Conservation (phyloP, 2,113 vertebrate species). For the Bagarius yarrelli region DNA sequence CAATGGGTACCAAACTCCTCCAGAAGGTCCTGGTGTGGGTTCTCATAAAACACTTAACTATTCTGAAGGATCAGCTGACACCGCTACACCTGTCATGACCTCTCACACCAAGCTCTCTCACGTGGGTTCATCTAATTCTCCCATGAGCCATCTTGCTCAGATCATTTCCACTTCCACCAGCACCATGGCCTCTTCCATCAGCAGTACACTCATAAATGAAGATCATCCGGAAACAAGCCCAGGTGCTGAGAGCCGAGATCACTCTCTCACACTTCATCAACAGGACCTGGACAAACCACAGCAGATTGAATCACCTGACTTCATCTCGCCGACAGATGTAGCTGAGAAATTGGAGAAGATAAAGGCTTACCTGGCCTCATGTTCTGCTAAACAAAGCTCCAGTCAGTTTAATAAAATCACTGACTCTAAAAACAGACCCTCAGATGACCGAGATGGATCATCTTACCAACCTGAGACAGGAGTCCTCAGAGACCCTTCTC, state of each 20-base stretch:
- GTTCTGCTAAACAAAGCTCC: not conserved
- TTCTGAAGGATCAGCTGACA: not conserved
- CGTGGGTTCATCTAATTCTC: not conserved
- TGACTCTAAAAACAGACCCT: not conserved
- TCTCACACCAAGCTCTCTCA: not conserved
- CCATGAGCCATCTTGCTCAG: not conserved
- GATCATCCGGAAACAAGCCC: not conserved
- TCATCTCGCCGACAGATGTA: not conserved
- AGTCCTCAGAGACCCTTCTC: not conserved
- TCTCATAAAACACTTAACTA: no score
- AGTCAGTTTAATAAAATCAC: not conserved
- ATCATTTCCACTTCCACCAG: not conserved
- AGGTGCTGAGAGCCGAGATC: not conserved
- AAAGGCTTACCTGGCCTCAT: not conserved
- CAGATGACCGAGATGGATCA: not conserved
- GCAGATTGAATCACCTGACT: not conserved
- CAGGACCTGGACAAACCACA: not conserved
- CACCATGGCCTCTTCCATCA: not conserved
- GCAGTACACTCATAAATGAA: not conserved
- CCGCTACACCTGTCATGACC: not conserved
- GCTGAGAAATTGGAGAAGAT: not conserved
- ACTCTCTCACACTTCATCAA: not conserved
- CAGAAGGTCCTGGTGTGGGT: conserved; percentile 23
- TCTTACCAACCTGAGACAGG: not conserved
- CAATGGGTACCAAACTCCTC: conserved; percentile 42